These are phyloP conservation scores for Gymnarchus niloticus DNA, from an alignment of 2,113 vertebrate genomes.

Conservation along the genomic window DNA sequence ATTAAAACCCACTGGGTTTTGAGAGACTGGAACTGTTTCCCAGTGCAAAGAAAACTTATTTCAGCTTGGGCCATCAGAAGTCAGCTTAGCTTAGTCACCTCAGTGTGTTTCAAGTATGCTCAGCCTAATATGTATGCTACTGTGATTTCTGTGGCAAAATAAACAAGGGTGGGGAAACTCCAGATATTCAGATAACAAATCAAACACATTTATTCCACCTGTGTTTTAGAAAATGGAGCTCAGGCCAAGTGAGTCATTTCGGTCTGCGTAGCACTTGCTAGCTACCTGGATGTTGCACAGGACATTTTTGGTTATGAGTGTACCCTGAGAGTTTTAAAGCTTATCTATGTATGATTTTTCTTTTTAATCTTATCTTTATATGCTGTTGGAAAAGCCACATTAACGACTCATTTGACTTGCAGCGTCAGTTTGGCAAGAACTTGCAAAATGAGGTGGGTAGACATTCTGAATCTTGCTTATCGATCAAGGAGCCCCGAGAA, in stretches of 20 bases:
- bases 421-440: background rate
- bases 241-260: background rate
- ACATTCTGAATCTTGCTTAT: background rate
- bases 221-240: background rate
- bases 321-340: background rate
- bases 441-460: background rate
- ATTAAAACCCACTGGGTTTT: background rate
- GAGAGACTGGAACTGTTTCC: background rate
- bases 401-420: background rate
- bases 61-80: background rate
- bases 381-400: background rate
- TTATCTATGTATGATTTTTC: background rate
- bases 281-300: background rate
- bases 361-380: background rate
- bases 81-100: background rate
- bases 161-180: background rate
- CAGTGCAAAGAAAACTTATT: background rate
- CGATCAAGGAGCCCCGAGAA: background rate
- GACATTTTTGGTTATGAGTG: background rate
- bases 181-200: background rate
- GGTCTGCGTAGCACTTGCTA: background rate
- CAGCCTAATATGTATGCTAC: background rate
- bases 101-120: background rate
- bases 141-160: background rate
- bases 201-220: background rate